Base-by-base conservation (phyloP, 2,797 vertebrate genomes). In the Anguilla marmorata region DNA sequence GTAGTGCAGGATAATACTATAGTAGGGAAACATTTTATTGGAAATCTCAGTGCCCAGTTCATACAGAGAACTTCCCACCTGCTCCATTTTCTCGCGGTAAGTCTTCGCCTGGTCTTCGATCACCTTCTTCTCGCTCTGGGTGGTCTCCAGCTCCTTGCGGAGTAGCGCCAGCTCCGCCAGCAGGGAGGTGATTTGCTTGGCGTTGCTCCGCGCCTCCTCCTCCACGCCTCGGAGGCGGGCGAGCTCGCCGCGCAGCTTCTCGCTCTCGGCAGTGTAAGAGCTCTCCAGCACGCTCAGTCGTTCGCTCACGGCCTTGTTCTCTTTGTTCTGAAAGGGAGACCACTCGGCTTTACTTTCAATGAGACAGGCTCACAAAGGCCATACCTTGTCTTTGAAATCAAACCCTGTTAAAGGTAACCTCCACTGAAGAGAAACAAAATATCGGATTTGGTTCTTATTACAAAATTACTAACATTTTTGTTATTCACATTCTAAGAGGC, bases 11-110 rank as follows among this genome's bases (percentile, higher is more conserved):
- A 19, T 5, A 79, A 24, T 14, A 45, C 37, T 79, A 14, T 14
- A 79, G 33, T 45, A 41, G 12, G 33, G 33, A 37, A 37, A 79
- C 4, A 1, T 21, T 41, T 41, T 4, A 41, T 76, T 3, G 74
- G 1, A 41, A 72, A 72, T 30, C 58, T 63, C 6, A 72, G 66
- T n/a, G 2, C 11, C 27, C 27, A 30, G n/a, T 12, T 72, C 27
- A 33, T 72, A 72, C 27, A 30, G 66, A 74, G 4, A 74, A 4
- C 8, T 0, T 85, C 91, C 76, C 91, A 98, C 99, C 95, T 96
- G 93, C 88, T 99, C 98, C 1, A 98, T 99, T 92, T 99, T 97
- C 24, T 95, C 92, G 92, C 96, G 97, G 94, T 99, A 99, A 45
- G 89, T 97, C 88, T 97, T 94, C 0, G 98, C 97, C 96, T 95